phyloP scores from a whole-genome alignment of 2,888 invertebrate species.

The Oscheius sp. region DNA sequence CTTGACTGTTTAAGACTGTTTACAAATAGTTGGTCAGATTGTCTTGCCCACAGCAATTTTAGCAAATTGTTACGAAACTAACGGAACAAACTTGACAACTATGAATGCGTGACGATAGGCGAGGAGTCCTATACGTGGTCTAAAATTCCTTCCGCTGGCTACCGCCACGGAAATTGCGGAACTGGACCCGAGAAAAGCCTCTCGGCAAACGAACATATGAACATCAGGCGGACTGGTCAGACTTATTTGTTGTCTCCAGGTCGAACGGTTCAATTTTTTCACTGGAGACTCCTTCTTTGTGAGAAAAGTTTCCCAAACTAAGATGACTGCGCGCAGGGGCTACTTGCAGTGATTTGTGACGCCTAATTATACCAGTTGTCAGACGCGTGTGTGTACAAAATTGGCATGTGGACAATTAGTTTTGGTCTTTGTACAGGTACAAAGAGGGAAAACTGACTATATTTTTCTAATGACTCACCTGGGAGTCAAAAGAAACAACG shows the following conservation, averaged over 20 bases:
- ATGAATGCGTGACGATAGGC: neutral
- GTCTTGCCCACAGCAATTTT: neutral
- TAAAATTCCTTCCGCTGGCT: neutral
- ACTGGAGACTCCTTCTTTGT: neutral
- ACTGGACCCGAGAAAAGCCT: slow-evolving; percentile 25
- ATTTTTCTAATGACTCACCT: neutral
- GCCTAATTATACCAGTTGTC: too few species aligned
- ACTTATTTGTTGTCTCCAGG: neutral
- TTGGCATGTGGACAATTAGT: too few species aligned
- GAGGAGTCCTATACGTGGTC: neutral
- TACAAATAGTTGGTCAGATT: neutral
- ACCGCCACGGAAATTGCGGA: neutral
- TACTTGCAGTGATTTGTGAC: neutral
- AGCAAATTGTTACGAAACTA: neutral
- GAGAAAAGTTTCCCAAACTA: neutral
- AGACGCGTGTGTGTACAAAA: too few species aligned
- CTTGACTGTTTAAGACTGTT: neutral
- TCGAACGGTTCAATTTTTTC: neutral
- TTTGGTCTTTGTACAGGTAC: neutral
- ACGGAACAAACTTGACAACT: neutral
- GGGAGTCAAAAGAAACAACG: too few species aligned
- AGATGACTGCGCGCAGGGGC: neutral
- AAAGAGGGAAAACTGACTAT: neutral
- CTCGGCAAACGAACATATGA: slow-evolving; percentile 32
- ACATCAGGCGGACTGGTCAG: slow-evolving; percentile 36